These are phyloP conservation scores for Mustela nigripes DNA, from an alignment of 2,113 vertebrate genomes.

Conservation along the genomic window DNA sequence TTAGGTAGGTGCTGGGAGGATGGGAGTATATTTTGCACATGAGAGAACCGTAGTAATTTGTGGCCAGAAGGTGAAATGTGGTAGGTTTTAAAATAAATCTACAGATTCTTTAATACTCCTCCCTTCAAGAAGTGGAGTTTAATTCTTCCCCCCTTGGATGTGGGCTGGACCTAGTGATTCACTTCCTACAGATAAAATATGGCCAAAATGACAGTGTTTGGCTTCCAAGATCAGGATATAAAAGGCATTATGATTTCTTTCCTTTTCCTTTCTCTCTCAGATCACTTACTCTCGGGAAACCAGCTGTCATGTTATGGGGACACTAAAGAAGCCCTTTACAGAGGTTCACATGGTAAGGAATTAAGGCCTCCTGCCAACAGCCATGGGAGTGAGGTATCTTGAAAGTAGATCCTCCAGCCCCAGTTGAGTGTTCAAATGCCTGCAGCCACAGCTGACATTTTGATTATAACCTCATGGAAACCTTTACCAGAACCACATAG, in stretches of 20 bases:
- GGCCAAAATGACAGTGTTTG: not conserved
- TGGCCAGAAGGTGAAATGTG: not conserved
- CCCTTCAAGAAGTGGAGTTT: not conserved
- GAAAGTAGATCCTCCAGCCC: not conserved
- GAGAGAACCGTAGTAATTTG: not conserved
- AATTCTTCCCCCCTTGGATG: not conserved
- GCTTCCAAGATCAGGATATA: not conserved
- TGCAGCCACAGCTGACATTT: not conserved
- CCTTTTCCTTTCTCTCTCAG: not conserved
- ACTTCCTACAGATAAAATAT: slow-evolving; percentile 21
- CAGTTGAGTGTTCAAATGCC: not conserved
- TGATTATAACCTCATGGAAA: not conserved
- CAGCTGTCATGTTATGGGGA: not conserved
- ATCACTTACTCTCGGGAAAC: not conserved
- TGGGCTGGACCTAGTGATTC: not conserved
- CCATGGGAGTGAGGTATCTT: not conserved
- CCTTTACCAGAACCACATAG: not conserved
- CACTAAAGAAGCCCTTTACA: not conserved
- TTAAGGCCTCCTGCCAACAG: not conserved
- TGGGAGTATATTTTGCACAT: not conserved
- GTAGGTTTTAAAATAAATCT: not conserved
- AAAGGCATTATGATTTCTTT: not conserved
- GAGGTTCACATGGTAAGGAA: not conserved
- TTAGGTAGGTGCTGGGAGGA: not conserved
- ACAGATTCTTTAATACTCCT: slow-evolving; percentile 4